Conservation (phyloP, 2,797 vertebrate species). For the Delichon dasypus region DNA sequence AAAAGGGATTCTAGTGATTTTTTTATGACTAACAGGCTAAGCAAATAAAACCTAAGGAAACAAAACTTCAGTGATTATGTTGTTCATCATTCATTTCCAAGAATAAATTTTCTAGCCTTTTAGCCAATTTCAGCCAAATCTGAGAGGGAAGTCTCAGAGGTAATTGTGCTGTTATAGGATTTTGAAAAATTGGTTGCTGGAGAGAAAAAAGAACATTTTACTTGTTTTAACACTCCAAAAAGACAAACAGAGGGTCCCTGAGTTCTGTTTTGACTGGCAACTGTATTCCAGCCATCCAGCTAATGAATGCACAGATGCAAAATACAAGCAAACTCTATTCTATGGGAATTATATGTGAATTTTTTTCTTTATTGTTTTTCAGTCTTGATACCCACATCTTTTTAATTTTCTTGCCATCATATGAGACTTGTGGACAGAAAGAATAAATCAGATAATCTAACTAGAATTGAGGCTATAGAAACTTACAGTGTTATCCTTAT, state of each 20-base stretch:
- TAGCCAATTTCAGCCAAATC: background rate
- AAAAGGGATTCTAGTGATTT: background rate
- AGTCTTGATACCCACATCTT: background rate
- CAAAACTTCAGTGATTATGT: background rate
- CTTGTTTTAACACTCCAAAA: background rate
- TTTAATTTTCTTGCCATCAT: constrained; percentile 47
- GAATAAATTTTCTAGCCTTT: background rate
- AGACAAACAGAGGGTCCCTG: background rate
- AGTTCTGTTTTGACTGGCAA: background rate
- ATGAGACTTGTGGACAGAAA: constrained; percentile 40
- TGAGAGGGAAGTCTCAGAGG: background rate
- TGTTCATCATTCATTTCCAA: background rate
- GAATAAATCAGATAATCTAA: constrained; percentile 55
- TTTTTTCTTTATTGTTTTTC: background rate
- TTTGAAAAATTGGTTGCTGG: background rate
- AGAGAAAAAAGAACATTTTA: background rate
- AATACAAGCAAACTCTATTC: background rate
- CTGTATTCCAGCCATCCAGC: background rate
- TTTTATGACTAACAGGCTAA: background rate
- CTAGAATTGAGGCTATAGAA: constrained; percentile 10
- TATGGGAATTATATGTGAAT: background rate
- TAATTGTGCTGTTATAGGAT: background rate
- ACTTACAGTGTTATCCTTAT: constrained; percentile 11
- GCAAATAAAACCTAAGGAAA: background rate
- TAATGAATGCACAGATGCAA: background rate